Evolutionary conservation across 2,888 invertebrate genomes (phyloP).

Genomic region (Agriopis aurantiaria): DNA sequence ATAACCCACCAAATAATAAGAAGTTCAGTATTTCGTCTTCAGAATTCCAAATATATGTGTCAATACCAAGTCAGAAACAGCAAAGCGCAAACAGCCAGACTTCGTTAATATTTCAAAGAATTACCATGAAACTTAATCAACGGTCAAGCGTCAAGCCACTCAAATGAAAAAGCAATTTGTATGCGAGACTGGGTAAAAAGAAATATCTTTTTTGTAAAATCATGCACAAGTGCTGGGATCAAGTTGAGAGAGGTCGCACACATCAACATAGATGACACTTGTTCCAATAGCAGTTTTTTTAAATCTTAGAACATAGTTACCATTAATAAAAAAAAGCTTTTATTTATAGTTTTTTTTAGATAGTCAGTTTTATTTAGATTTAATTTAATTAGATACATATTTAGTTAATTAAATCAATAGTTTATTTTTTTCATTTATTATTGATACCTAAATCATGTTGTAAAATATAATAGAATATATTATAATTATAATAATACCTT

Average conservation of each 20-base stretch:
- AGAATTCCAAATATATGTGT: neutral
- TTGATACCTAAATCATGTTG: too few species aligned
- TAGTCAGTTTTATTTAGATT: too few species aligned
- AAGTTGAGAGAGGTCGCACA: slow-evolving; percentile 20
- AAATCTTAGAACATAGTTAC: too few species aligned
- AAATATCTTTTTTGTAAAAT: slow-evolving; percentile 42
- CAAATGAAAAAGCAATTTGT: slow-evolving; percentile 48
- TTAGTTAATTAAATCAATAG: too few species aligned
- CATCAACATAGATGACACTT: neutral
- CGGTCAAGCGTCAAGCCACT: slow-evolving; percentile 41
- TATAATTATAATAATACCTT: too few species aligned
- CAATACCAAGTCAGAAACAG: neutral
- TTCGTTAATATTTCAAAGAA: slow-evolving; percentile 32
- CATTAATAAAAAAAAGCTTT: too few species aligned
- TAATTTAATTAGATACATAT: too few species aligned
- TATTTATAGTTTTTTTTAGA: too few species aligned
- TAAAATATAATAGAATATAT: too few species aligned
- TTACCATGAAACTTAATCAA: slow-evolving; percentile 43
- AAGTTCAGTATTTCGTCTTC: neutral
- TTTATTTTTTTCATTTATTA: too few species aligned
- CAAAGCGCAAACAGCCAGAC: neutral
- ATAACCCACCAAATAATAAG: too few species aligned
- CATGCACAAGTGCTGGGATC: slow-evolving; percentile 29
- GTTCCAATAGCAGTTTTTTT: too few species aligned
- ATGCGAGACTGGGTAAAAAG: slow-evolving; percentile 46